Percentiles rank a stretch among this genome's conserved stretches.
phyloP scores from a whole-genome alignment of 2,888 invertebrate species.

The Aphidius colemani region DNA sequence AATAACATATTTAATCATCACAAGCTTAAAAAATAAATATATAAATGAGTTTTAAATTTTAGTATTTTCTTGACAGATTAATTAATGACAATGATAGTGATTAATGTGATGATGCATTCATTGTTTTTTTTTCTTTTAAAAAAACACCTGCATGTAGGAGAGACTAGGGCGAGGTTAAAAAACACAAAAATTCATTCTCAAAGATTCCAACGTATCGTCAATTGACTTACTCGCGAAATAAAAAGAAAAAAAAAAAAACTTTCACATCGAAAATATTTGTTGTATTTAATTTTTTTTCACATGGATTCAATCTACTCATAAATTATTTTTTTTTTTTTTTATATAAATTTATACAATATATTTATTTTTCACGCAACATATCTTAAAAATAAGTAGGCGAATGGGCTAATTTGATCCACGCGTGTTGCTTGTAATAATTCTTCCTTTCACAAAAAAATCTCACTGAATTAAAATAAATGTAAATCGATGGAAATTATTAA shows the following conservation, averaged over 20 bases:
- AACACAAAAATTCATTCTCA: neutral
- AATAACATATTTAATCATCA: neutral
- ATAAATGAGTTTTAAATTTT: conserved; percentile 21
- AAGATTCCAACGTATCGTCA: neutral
- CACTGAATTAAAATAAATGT: neutral
- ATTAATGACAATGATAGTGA: conserved; percentile 3
- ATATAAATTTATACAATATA: neutral
- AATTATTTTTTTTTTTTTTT: neutral
- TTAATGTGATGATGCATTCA: neutral
- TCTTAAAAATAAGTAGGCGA: conserved; percentile 16
- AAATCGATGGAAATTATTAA: conserved; percentile 6
- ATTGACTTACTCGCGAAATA: conserved; percentile 8
- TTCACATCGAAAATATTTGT: neutral
- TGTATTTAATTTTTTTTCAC: too few relatives aligned
- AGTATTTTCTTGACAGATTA: conserved; percentile 4
- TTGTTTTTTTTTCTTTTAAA: neutral
- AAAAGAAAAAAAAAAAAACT: neutral
- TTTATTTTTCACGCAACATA: neutral
- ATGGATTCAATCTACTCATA: neutral
- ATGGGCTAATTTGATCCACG: conserved; percentile 25
- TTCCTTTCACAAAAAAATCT: conserved; percentile 6
- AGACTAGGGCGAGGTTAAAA: too few relatives aligned
- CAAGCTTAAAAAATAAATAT: neutral
- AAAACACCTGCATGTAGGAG: too few relatives aligned
- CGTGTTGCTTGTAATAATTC: conserved; percentile 1